These are phyloP conservation scores for Cyprinodon tularosa DNA, from an alignment of 2,113 vertebrate species.

Conservation along the genomic window DNA sequence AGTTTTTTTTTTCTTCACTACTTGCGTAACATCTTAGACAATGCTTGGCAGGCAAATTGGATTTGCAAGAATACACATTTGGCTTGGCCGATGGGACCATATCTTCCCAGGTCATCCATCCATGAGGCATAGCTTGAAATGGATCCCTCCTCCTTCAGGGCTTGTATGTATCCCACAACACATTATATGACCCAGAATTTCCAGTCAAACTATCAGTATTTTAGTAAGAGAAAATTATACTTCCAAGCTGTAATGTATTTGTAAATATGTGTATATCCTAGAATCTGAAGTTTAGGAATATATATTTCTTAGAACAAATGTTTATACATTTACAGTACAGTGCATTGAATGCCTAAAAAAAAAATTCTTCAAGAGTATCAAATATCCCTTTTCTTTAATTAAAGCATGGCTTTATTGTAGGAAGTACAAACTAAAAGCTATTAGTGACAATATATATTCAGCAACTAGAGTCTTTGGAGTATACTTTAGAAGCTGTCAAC, in stretches of 20 bases:
- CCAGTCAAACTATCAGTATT: constrained; percentile 28
- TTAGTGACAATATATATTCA: neutral
- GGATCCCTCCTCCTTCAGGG: constrained; percentile 17
- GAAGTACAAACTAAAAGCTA: neutral
- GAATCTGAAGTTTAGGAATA: neutral
- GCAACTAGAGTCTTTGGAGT: neutral
- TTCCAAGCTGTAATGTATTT: constrained; percentile 17
- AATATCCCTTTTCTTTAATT: neutral
- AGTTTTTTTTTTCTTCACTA: neutral
- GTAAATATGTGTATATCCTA: constrained; percentile 5
- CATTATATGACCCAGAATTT: constrained; percentile 40
- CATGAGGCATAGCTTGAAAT: constrained; percentile 31
- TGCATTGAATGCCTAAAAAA: too few relatives aligned
- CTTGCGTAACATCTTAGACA: constrained; percentile 11
- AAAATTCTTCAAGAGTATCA: neutral
- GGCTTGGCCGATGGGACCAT: constrained; percentile 24
- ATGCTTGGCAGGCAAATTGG: constrained; percentile 40
- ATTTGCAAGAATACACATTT: constrained; percentile 46
- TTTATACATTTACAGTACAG: neutral
- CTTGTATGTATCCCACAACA: constrained; percentile 27
- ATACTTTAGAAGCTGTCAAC: neutral
- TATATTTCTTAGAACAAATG: too few relatives aligned
- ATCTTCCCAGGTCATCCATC: constrained; percentile 42
- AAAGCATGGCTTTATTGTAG: neutral
- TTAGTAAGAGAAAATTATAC: constrained; percentile 16